Base-by-base conservation (phyloP, 2,113 vertebrate genomes). In the Toxostoma redivivum region DNA sequence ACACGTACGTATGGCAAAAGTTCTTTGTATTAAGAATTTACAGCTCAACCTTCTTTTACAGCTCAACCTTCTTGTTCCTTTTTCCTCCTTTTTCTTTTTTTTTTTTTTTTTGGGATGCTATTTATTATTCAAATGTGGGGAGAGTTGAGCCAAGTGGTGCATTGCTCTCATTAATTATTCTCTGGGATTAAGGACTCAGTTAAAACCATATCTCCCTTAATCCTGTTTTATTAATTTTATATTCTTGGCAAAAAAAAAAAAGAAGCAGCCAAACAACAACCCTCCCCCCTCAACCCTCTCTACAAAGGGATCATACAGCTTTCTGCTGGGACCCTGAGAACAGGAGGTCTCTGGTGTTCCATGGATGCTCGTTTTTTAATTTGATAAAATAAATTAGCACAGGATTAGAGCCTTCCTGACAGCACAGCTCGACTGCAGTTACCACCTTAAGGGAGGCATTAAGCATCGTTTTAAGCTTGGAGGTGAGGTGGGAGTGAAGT, bases 161-260 rank as follows among this genome's bases (percentile, higher is more conserved):
- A 92, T 97, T 95, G 67, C 96, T 94, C 86, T 96, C 97, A 96
- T 98, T 98, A 98, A 98, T 98, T 98, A 97, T 98, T 98, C 97
- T 93, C 96, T 86, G 94, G 97, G 98, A 98, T 98, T 98, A 98
- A 98, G 96, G 97, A 97, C 97, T 97, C 33, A 28, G 97, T 97
- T 97, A 97, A 97, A 98, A 95, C 90, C 95, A 21, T 94, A 96
- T 96, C 97, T 98, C 94, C 83, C 94, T 95, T 98, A 98, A 98
- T 98, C 97, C 98, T 97, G 92, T 97, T 98, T 98, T 98, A 98
- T 98, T 98, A 98, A 98, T 98, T 97, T 98, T 96, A 97, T 97
- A 96, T 97, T 98, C 97, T 97, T 97, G 97, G 97, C 97, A 94
- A 91, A 90, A 94, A 87, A 66, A 72, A 61, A 54, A 33, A 51